phyloP scores from a whole-genome alignment of 1,140 invertebrate species.

The Drosophila obscura region DNA sequence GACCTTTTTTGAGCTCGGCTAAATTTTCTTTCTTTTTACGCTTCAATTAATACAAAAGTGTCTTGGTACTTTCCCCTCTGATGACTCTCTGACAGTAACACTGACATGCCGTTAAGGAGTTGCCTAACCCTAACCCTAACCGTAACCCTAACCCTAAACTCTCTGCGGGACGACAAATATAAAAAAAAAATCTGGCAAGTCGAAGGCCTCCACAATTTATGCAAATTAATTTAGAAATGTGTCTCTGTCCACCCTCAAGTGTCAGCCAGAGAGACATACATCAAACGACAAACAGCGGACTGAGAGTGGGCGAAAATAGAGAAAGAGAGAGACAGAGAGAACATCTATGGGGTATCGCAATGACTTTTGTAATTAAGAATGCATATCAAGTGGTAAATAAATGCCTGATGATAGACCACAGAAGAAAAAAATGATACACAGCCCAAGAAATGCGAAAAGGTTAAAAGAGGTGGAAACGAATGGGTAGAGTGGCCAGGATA shows the following conservation, averaged over 20 bases:
- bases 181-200: constrained; percentile 51
- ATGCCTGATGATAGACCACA: constrained; percentile 30
- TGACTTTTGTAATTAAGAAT: constrained; percentile 60
- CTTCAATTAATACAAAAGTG: constrained; percentile 82
- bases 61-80: constrained; percentile 39
- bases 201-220: constrained; percentile 59
- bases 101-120: constrained; percentile 52
- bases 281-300: constrained; percentile 31
- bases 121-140: constrained; percentile 27
- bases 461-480: constrained; percentile 7
- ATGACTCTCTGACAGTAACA: constrained; percentile 60
- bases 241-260: constrained; percentile 76
- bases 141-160: constrained; percentile 51
- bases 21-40: constrained; percentile 79
- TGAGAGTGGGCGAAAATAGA: neutral
- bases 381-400: constrained; percentile 69
- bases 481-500: neutral
- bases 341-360: neutral
- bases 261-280: constrained; percentile 53
- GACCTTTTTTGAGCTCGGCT: constrained; percentile 22
- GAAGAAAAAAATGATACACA: constrained; percentile 33
- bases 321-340: constrained; percentile 17
- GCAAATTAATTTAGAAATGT: constrained; percentile 75
- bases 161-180: constrained; percentile 29
- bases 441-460: constrained; percentile 19